These are phyloP conservation scores for Nyctalus aviator DNA, from an alignment of 2,797 vertebrate species.

Conservation along the genomic window DNA sequence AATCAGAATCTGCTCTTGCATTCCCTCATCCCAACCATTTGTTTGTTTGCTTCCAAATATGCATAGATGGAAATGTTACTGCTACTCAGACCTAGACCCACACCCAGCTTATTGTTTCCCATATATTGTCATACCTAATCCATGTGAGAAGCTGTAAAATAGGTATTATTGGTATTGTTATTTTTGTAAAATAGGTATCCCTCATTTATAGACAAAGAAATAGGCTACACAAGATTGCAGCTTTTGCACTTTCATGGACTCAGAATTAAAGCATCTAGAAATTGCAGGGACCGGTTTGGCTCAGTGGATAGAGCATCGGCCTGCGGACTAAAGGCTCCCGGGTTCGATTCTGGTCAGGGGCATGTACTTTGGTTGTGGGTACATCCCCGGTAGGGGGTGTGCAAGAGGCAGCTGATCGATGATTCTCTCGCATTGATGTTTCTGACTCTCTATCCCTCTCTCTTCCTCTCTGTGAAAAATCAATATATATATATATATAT, in stretches of 20 bases:
- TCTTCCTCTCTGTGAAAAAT: no score
- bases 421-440: no score
- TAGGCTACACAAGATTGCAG: not conserved
- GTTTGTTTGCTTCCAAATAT: not conserved
- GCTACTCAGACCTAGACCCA: not conserved
- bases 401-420: no score
- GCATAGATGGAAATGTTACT: not conserved
- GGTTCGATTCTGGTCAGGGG: no score
- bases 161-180: not conserved
- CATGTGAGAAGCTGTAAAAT: not conserved
- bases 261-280: not conserved
- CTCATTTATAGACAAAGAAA: not conserved
- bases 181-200: not conserved
- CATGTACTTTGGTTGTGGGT: no score
- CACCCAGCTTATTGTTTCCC: not conserved
- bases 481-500: no score
- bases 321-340: no score
- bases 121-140: not conserved
- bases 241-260: not conserved
- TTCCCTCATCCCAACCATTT: not conserved
- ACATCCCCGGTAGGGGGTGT: no score
- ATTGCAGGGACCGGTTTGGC: no score
- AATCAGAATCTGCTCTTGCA: not conserved
- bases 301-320: no score
- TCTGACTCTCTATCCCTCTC: no score